These are phyloP conservation scores for Semaprochilodus insignis DNA, from an alignment of 2,797 vertebrate genomes.

Conservation along the genomic window DNA sequence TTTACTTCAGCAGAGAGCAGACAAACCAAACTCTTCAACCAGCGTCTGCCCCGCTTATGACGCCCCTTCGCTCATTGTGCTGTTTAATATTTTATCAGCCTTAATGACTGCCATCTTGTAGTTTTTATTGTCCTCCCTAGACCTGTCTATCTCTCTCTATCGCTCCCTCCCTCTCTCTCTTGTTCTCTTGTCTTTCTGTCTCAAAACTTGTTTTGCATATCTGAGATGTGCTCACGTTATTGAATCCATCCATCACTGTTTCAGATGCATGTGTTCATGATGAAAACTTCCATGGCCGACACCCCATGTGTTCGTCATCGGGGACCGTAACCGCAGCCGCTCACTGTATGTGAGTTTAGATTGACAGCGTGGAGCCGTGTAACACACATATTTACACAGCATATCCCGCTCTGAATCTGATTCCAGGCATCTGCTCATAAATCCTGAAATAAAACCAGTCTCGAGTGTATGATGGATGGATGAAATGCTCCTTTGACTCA, in stretches of 20 bases:
- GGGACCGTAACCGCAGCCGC: slow-evolving; percentile 42
- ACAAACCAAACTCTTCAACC: not conserved
- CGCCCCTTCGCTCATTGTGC: slow-evolving; percentile 16
- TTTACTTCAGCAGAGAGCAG: slow-evolving; percentile 32
- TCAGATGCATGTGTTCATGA: slow-evolving; percentile 41
- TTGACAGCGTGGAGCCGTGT: not conserved
- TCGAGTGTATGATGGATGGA: slow-evolving; percentile 40
- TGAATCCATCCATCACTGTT: slow-evolving; percentile 60
- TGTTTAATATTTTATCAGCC: not conserved
- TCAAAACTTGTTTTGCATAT: slow-evolving; percentile 42
- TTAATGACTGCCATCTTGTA: slow-evolving; percentile 14
- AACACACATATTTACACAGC: slow-evolving; percentile 48
- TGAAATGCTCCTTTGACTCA: slow-evolving; percentile 27
- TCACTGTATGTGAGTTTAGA: slow-evolving; percentile 33
- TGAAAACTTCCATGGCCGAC: slow-evolving; percentile 55
- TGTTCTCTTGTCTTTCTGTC: not conserved
- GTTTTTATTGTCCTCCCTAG: slow-evolving; percentile 14
- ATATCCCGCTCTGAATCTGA: slow-evolving; percentile 28
- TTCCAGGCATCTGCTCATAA: slow-evolving; percentile 48
- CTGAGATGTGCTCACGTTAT: slow-evolving; percentile 49
- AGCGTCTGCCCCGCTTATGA: not conserved
- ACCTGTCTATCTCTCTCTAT: not conserved
- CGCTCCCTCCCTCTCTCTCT: not conserved
- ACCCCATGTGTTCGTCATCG: slow-evolving; percentile 1
- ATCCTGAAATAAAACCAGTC: slow-evolving; percentile 34